Evolutionary conservation across 1,140 invertebrate species (phyloP).

Genomic region (Drosophila mayri): DNA sequence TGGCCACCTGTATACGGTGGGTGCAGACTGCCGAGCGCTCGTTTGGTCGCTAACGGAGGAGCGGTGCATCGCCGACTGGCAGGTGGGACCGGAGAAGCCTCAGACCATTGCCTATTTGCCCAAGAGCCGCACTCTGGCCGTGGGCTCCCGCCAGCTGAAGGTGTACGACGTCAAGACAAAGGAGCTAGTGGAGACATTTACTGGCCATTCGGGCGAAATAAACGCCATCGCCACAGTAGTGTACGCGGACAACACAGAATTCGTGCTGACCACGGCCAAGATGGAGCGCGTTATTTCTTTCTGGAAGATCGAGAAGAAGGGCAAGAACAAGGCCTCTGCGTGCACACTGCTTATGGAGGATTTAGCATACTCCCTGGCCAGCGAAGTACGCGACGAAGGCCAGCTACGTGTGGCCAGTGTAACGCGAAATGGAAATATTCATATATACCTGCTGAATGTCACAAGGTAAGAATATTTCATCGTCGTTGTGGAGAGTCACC

Average conservation of each 20-base stretch:
- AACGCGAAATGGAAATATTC: conserved; percentile 90
- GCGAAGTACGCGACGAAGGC: conserved; percentile 85
- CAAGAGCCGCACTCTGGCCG: conserved; percentile 87
- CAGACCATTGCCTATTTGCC: conserved; percentile 88
- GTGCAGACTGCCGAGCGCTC: conserved; percentile 85
- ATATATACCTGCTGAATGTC: conserved; percentile 90
- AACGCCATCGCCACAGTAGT: conserved; percentile 86
- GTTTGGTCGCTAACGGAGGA: conserved; percentile 86
- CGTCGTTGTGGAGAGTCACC: background rate
- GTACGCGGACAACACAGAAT: conserved; percentile 80
- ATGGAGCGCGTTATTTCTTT: conserved; percentile 83
- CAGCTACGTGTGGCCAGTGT: conserved; percentile 87
- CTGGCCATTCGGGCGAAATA: conserved; percentile 89
- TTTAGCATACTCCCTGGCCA: conserved; percentile 87
- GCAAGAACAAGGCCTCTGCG: conserved; percentile 78
- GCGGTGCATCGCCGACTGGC: conserved; percentile 86
- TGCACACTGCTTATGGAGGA: conserved; percentile 89
- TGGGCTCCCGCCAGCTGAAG: conserved; percentile 89
- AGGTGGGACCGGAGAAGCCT: conserved; percentile 88
- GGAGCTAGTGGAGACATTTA: conserved; percentile 88
- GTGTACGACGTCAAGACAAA: conserved; percentile 88
- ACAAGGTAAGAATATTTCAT: conserved; percentile 87
- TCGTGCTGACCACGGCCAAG: conserved; percentile 87
- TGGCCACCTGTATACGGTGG: conserved; percentile 86
- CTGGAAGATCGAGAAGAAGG: conserved; percentile 76